Evolutionary conservation across 1,140 invertebrate genomes (phyloP).

Genomic region (Drosophila orosa): DNA sequence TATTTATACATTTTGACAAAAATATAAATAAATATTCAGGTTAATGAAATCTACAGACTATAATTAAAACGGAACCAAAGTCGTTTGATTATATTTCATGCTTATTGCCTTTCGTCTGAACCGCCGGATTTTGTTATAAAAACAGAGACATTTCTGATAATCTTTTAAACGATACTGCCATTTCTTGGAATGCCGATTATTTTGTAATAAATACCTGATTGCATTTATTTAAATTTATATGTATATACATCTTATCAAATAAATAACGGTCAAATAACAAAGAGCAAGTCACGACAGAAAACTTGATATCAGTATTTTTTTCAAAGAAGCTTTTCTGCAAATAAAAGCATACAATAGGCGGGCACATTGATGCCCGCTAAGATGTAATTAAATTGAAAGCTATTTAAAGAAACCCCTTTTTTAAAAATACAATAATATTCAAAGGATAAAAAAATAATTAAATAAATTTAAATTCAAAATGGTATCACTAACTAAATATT

Average conservation of each 20-base stretch:
- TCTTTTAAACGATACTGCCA: background rate
- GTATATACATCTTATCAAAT: background rate
- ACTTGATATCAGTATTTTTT: background rate
- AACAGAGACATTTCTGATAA: background rate
- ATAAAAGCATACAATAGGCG: background rate
- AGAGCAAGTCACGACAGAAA: background rate
- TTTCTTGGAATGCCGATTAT: background rate
- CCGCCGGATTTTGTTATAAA: background rate
- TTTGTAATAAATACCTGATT: background rate
- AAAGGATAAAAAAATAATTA: too few species aligned
- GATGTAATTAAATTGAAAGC: background rate
- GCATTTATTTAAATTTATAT: background rate
- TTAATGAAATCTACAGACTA: background rate
- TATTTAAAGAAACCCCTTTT: background rate
- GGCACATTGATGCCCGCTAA: background rate
- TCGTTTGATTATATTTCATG: background rate
- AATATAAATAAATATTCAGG: too few species aligned
- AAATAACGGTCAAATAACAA: background rate
- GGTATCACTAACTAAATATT: too few species aligned
- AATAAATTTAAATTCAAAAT: background rate
- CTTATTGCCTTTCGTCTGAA: background rate
- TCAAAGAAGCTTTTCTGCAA: background rate
- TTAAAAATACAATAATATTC: background rate
- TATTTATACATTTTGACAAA: too few species aligned
- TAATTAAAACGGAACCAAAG: background rate